phyloP scores from a whole-genome alignment of 2,797 vertebrate species.

The Tapera naevia region DNA sequence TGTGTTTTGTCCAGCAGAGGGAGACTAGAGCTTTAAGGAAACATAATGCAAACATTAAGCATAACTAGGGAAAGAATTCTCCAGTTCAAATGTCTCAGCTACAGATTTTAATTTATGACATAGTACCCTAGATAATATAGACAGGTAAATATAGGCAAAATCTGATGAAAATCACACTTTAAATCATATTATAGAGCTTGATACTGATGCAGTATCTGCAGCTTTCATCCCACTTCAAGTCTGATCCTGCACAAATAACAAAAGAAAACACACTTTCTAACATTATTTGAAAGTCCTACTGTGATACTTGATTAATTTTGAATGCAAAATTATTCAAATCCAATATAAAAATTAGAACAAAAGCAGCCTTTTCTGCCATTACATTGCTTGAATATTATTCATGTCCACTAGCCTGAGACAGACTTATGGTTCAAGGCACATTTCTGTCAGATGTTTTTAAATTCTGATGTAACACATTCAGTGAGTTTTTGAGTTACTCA shows the following conservation, averaged over 20 bases:
- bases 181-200: background rate
- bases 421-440: background rate
- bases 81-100: background rate
- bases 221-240: background rate
- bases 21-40: background rate
- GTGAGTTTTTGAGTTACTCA: background rate
- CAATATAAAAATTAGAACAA: background rate
- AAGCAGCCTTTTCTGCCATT: background rate
- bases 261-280: background rate
- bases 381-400: background rate
- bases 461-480: background rate
- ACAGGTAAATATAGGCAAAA: background rate
- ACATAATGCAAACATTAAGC: background rate
- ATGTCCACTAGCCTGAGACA: background rate
- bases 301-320: background rate
- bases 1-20: conserved; percentile 40
- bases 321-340: background rate
- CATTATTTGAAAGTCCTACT: background rate
- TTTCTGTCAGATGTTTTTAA: background rate
- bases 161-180: background rate
- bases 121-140: background rate
- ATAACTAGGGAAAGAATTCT: background rate
- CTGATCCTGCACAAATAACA: background rate
- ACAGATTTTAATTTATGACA: background rate
- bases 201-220: background rate